phyloP scores from a whole-genome alignment of 2,113 vertebrate species.

The Gadus macrocephalus region DNA sequence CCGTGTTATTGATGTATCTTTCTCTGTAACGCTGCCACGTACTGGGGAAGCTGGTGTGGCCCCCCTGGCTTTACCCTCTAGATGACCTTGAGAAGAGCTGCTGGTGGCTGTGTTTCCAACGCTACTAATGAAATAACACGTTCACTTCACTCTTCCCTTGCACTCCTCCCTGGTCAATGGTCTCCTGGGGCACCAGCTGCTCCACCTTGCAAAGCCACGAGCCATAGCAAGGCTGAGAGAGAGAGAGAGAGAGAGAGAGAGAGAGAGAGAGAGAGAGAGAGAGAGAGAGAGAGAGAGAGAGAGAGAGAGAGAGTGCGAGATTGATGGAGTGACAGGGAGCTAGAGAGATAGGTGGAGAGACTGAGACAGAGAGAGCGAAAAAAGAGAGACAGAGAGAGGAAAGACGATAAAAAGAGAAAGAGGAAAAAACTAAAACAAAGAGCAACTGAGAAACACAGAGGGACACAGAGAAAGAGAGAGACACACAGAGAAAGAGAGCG shows the following conservation, averaged over 20 bases:
- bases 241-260: not conserved
- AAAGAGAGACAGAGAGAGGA: not conserved
- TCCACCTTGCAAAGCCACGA: slow-evolving; percentile 17
- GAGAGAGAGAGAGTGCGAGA: not conserved
- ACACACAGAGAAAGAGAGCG: no score
- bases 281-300: not conserved
- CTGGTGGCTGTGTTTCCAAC: slow-evolving; percentile 34
- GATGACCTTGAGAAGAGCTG: slow-evolving; percentile 52
- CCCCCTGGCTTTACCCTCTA: slow-evolving; percentile 40
- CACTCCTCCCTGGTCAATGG: slow-evolving; percentile 48
- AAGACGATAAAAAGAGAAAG: not conserved
- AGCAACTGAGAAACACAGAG: no score
- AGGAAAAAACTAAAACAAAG: not conserved
- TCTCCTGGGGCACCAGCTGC: slow-evolving; percentile 45
- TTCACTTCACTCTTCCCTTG: slow-evolving; percentile 53
- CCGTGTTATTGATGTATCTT: not conserved
- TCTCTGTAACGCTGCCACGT: not conserved
- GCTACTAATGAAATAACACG: slow-evolving; percentile 59
- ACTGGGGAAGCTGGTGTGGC: not conserved
- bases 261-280: not conserved
- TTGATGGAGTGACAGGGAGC: not conserved
- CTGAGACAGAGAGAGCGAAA: not conserved
- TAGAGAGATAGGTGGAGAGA: not conserved
- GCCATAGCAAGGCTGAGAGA: slow-evolving; percentile 17
- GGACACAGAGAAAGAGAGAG: not conserved